Conservation (phyloP, 1,140 invertebrate species). For the Zaprionus capensis region DNA sequence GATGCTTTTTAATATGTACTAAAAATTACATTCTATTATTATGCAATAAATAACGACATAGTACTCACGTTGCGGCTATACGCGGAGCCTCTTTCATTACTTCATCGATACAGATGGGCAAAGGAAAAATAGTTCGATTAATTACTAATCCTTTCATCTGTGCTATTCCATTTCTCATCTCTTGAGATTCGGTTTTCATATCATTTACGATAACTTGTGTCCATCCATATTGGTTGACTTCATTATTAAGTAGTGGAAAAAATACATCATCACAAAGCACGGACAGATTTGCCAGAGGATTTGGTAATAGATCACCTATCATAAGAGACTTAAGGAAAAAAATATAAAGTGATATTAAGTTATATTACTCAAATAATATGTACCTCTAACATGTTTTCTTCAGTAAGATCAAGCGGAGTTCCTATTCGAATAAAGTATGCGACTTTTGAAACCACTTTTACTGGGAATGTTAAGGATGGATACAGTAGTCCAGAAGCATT, state of each 20-base stretch:
- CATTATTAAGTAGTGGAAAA: constrained; percentile 88
- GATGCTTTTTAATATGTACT: too few species aligned
- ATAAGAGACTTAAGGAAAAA: constrained; percentile 46
- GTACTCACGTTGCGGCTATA: constrained; percentile 85
- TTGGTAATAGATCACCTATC: constrained; percentile 85
- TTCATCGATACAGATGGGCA: constrained; percentile 89
- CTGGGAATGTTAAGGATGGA: constrained; percentile 73
- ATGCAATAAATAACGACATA: too few species aligned
- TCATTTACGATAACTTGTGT: constrained; percentile 89
- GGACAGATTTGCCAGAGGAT: constrained; percentile 90
- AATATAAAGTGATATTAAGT: not conserved
- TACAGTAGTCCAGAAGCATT: constrained; percentile 82
- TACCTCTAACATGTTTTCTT: constrained; percentile 86
- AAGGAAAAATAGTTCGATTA: constrained; percentile 86
- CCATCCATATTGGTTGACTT: constrained; percentile 88
- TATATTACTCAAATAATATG: constrained; percentile 63
- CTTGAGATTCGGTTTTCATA: constrained; percentile 88
- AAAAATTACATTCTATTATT: too few species aligned
- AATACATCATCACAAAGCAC: constrained; percentile 91
- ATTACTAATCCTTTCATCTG: constrained; percentile 86
- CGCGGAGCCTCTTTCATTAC: constrained; percentile 86
- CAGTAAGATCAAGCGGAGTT: constrained; percentile 84
- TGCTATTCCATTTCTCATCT: constrained; percentile 89
- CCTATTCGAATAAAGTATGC: constrained; percentile 88
- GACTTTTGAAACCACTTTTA: constrained; percentile 85